Evolutionary conservation across 2,113 vertebrate genomes (phyloP), one percentile per base, ranked within the genome.

Genomic region (Periophthalmus modestus): DNA sequence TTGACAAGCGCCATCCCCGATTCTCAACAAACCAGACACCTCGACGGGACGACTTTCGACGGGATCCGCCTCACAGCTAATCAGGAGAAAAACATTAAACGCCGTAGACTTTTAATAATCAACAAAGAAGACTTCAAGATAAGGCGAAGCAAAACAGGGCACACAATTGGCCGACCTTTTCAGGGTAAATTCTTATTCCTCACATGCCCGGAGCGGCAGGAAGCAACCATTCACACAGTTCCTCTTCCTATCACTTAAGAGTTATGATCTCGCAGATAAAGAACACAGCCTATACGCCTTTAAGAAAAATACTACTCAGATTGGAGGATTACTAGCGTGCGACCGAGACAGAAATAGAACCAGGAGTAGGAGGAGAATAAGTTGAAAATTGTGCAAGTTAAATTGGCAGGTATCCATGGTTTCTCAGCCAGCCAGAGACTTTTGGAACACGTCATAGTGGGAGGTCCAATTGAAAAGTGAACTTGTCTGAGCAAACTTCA

Each of bases 191-290:
- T 79, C 80, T 80, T 87, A 82, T 87, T 85, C 73, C 84, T 77
- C 80, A 59, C 80, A 75, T 74, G 67, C 75, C 84, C 80, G 79
- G 69, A 87, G 89, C 85, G 74, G 85, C 89, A 91, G 90, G 90
- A 90, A 91, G 79, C 75, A 28, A 5, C 75, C 80, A 70, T 81
- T 79, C 75, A 80, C 78, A 81, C 63, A 69, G 81, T 75, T 88
- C 72, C 82, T 78, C 82, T 74, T 84, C 73, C 65, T 80, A 73
- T 84, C 85, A 83, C 81, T 59, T 66, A 72, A 85, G 85, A 90
- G 86, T 89, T 87, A 87, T 85, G 87, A 88, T 71, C 83, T 80
- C 58, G 54, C 34, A 84, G 86, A 91, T 89, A 90, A 90, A 88
- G 85, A 81, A 72, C 87, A 80, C 65, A 34, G 28, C 7, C 73